A percentile compares a stretch with the other conserved stretches of the same genome.
Conservation (phyloP, 2,113 vertebrate species). For the Potamarius usumacintae region DNA sequence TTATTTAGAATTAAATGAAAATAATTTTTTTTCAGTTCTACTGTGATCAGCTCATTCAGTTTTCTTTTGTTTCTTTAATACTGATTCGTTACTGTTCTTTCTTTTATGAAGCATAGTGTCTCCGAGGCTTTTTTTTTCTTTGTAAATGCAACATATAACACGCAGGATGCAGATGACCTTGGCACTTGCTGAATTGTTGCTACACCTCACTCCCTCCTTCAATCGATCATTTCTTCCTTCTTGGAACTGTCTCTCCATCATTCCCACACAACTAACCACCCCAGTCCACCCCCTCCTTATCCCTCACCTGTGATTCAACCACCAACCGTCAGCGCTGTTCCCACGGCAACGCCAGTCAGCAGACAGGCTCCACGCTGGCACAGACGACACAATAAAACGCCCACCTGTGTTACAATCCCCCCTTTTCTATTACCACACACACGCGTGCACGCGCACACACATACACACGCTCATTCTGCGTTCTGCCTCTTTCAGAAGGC, state of each 20-base stretch:
- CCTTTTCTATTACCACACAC: conserved; percentile 20
- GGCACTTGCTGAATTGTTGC: conserved; percentile 26
- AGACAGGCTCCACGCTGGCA: conserved; percentile 52
- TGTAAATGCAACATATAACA: not conserved
- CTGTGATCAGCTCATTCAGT: not conserved
- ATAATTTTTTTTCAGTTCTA: not conserved
- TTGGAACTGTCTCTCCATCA: conserved; percentile 31
- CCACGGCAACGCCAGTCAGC: conserved; percentile 55
- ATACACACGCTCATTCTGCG: conserved; percentile 19
- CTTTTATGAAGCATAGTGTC: not conserved
- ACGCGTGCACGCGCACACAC: conserved; percentile 26
- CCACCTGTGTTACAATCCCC: conserved; percentile 55
- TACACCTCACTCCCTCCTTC: conserved; percentile 21
- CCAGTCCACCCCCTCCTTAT: conserved; percentile 11
- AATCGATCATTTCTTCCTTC: conserved; percentile 48
- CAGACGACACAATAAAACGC: conserved; percentile 60
- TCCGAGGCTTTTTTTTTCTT: conserved; percentile 4
- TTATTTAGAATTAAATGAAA: not conserved
- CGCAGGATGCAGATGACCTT: conserved; percentile 14
- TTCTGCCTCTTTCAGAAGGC: conserved; percentile 57
- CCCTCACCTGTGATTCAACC: conserved; percentile 52
- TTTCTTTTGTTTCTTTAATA: not conserved
- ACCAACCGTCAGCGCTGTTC: conserved; percentile 51
- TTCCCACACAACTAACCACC: not conserved
- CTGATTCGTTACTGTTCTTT: too few species aligned